Evolutionary conservation across 2,888 invertebrate genomes (phyloP).

Genomic region (Drosophila leonis): DNA sequence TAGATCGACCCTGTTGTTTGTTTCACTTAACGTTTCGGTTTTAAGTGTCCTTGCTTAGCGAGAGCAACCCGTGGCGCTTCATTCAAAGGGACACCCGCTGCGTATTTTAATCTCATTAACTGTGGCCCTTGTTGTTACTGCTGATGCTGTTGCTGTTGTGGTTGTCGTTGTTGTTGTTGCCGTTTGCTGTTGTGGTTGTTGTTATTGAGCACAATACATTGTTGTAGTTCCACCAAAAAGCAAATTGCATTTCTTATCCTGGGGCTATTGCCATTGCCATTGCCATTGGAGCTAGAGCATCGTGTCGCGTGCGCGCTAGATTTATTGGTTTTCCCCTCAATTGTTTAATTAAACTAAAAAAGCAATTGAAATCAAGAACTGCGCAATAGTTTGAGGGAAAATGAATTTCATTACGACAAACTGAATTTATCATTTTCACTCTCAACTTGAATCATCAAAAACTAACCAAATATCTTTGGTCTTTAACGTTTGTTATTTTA

Average conservation of each 20-base stretch:
- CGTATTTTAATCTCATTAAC: slow-evolving; percentile 82
- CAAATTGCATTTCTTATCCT: slow-evolving; percentile 65
- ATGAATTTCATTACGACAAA: background rate
- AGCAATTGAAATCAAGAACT: slow-evolving; percentile 3
- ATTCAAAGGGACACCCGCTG: slow-evolving; percentile 68
- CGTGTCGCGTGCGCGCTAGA: slow-evolving; percentile 27
- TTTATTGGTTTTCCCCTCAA: slow-evolving; percentile 21
- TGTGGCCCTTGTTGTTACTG: slow-evolving; percentile 53
- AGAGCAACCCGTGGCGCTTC: slow-evolving; percentile 57
- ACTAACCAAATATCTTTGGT: background rate
- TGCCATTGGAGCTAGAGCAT: slow-evolving; percentile 13
- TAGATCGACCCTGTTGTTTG: background rate
- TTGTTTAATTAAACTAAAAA: slow-evolving; percentile 21
- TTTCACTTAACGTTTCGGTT: background rate
- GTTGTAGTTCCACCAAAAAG: slow-evolving; percentile 47
- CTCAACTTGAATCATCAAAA: background rate
- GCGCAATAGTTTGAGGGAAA: slow-evolving; percentile 9
- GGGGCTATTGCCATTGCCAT: slow-evolving; percentile 32
- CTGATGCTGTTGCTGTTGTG: background rate
- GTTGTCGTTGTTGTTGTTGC: slow-evolving; percentile 24
- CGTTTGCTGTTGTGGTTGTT: slow-evolving; percentile 26
- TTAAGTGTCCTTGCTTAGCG: slow-evolving; percentile 39
- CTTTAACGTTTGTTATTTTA: background rate
- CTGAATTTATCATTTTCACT: background rate
- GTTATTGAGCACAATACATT: slow-evolving; percentile 29